phyloP scores from a whole-genome alignment of 2,797 vertebrate genomes.

The Tarsius wallacei region DNA sequence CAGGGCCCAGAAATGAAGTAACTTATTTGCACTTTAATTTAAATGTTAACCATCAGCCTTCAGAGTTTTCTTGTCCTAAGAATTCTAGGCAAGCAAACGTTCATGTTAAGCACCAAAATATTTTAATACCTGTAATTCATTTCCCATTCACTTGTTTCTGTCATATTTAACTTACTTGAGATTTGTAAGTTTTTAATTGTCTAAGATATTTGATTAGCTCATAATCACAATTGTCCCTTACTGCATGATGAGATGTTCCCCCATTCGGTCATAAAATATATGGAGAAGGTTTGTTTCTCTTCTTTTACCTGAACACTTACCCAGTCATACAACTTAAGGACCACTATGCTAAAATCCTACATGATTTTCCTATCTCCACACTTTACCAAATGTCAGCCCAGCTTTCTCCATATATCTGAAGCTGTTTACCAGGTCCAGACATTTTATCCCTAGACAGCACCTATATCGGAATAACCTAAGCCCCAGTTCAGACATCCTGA shows the following conservation, averaged over 20 bases:
- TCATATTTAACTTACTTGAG: conserved; percentile 3
- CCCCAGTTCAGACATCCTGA: not conserved
- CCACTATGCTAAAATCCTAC: not conserved
- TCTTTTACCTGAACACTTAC: not conserved
- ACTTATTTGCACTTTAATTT: conserved; percentile 29
- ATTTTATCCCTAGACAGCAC: not conserved
- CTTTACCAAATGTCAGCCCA: not conserved
- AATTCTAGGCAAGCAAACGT: conserved; percentile 31
- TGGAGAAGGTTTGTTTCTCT: not conserved
- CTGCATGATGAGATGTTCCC: not conserved
- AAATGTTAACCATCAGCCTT: not conserved
- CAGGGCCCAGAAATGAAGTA: not conserved
- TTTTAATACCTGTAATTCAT: not conserved
- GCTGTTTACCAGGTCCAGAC: not conserved
- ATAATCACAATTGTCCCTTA: not conserved
- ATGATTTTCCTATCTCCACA: not conserved
- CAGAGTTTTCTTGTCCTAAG: not conserved
- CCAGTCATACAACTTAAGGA: not conserved
- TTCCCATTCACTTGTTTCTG: not conserved
- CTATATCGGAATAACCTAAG: not conserved
- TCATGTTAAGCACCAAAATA: not conserved
- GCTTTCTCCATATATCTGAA: not conserved
- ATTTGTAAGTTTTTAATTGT: not conserved
- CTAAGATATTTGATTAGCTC: not conserved
- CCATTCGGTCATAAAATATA: not conserved